Base-by-base conservation (phyloP, 2,113 vertebrate genomes). In the Callocephalon fimbriatum region DNA sequence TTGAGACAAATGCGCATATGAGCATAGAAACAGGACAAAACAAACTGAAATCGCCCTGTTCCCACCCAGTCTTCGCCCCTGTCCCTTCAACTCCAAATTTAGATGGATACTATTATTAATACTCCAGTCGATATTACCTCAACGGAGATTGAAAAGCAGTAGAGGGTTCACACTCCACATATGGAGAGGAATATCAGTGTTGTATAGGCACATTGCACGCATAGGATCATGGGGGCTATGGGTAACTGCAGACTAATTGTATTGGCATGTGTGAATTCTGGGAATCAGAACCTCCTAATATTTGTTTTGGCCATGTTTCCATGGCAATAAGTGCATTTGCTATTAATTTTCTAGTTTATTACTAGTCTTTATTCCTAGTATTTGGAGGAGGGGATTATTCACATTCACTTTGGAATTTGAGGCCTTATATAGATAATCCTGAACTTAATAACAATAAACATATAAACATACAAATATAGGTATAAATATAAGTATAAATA, bases 21-120 rank as follows among this genome's bases (percentile, higher is more conserved):
- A 95, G 86, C 92, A 94, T 97, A 71, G 97, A 97, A 97, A 97
- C 96, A 29, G 75, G 79, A 37, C 92, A 86, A 95, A 97, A 96
- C 94, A 96, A 97, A 96, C 96, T 4, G 37, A 88, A 67, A 86
- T 51, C 15, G 9, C 53, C 71, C 59, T 10, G 90, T 90, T 96
- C 88, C 92, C 92, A 95, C 50, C 92, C 95, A 38, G 75, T 8
- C 78, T 75, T 88, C 50, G 42, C 67, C 67, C 42, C 25, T 10
- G 25, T 32, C 74, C 70, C 75, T 76, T 27, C 86, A 31, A 38
- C 15, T 63, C 93, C 84, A 38, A 40, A 66, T 54, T 61, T 6
- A 23, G 81, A 19, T 0, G 27, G 56, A 26, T 65, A 31, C 47
- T 35, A 9, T 10, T 29, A 65, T 92, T 79, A 88, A 95, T 94